These are phyloP conservation scores for Solea solea DNA, from an alignment of 2,113 vertebrate genomes.

Conservation along the genomic window DNA sequence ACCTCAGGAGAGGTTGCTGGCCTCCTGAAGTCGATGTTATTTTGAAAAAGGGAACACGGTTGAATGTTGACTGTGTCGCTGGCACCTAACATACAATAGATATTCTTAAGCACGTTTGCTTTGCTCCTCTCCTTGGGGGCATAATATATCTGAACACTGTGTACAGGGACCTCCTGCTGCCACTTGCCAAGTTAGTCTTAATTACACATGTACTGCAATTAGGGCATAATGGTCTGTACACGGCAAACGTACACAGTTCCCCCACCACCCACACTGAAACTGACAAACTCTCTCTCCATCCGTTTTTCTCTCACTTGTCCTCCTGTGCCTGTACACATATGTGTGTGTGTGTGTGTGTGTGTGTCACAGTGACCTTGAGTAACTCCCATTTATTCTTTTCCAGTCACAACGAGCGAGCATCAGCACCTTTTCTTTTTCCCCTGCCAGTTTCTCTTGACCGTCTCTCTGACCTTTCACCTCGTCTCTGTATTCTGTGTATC, in stretches of 20 bases:
- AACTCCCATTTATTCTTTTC: conserved; percentile 15
- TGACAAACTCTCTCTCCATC: conserved; percentile 4
- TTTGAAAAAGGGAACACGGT: conserved; percentile 9
- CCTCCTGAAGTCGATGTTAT: not conserved
- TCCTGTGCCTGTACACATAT: conserved; percentile 2
- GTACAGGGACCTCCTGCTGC: conserved; percentile 36
- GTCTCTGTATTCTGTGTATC: not conserved
- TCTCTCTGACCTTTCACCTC: conserved; percentile 13
- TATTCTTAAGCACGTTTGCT: conserved; percentile 45
- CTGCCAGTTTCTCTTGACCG: not conserved
- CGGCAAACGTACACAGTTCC: conserved; percentile 37
- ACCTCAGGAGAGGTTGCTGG: not conserved
- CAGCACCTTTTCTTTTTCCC: not conserved
- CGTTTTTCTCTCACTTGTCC: conserved; percentile 1
- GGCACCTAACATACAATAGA: conserved; percentile 11
- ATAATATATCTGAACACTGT: conserved; percentile 42
- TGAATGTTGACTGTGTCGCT: conserved; percentile 36
- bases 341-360: not conserved
- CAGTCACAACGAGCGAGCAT: not conserved
- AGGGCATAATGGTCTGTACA: conserved; percentile 61
- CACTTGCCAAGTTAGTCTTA: conserved; percentile 47
- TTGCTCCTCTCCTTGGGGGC: conserved; percentile 27
- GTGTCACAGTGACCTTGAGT: conserved; percentile 6
- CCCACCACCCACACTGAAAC: not conserved
- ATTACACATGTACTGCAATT: conserved; percentile 76